A percentile compares a stretch with the other conserved stretches of the same genome.
Evolutionary conservation across 2,113 vertebrate genomes (phyloP).

Genomic region (Halcyon senegalensis): DNA sequence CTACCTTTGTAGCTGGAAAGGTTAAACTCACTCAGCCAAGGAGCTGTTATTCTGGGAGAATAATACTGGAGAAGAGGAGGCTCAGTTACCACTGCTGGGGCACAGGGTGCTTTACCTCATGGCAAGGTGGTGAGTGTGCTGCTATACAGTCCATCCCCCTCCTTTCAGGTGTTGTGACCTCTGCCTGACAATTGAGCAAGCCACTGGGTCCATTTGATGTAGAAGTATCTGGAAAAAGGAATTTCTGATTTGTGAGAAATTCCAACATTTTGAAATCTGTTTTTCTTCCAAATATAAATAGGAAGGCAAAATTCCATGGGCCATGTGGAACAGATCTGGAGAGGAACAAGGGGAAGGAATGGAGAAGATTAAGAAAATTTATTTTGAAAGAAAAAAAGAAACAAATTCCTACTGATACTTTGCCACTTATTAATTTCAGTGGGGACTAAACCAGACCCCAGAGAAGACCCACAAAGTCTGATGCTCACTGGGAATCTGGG

Average conservation of each 20-base stretch:
- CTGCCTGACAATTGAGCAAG: neutral
- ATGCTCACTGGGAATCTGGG: neutral
- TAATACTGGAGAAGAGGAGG: neutral
- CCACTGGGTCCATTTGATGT: neutral
- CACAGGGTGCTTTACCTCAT: neutral
- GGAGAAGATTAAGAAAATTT: neutral
- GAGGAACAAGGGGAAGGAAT: neutral
- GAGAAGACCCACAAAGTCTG: neutral
- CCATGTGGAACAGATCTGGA: neutral
- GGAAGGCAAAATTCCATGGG: conserved; percentile 50
- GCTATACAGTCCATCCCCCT: neutral
- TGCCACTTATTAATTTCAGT: neutral
- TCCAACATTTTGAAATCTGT: conserved; percentile 1
- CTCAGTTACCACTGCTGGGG: neutral
- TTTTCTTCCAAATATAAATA: neutral
- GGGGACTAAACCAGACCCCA: neutral
- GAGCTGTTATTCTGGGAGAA: neutral
- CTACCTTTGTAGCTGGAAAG: neutral
- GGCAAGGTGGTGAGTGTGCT: neutral
- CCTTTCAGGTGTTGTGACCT: neutral
- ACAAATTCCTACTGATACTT: neutral
- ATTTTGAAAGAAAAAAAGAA: neutral
- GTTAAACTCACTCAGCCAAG: neutral
- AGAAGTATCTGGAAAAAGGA: neutral
- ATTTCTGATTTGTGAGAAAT: conserved; percentile 28